Conservation (phyloP, 2,797 vertebrate genomes). For the Silurus lanzhouensis region DNA sequence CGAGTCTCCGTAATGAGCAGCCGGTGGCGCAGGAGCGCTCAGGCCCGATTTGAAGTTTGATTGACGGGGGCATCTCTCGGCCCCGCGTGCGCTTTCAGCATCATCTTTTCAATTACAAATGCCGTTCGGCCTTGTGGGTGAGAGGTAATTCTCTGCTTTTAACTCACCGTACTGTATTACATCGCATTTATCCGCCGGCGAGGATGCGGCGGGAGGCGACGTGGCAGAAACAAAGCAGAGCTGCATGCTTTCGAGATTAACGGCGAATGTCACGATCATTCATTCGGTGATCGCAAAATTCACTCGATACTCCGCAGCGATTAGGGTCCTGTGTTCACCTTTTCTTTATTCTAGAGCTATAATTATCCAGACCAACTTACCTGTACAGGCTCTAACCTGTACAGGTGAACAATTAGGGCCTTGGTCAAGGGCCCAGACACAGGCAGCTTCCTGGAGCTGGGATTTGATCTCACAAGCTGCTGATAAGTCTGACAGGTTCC, state of each 20-base stretch:
- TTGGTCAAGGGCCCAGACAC: too few species aligned
- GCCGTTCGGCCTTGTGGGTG: slow-evolving; percentile 27
- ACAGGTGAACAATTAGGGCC: too few species aligned
- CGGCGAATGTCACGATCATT: background rate
- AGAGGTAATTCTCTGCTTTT: slow-evolving; percentile 48
- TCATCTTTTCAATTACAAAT: slow-evolving; percentile 53
- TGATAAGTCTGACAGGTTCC: too few species aligned
- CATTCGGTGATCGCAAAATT: background rate
- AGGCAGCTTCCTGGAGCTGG: too few species aligned
- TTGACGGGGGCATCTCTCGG: slow-evolving; percentile 28
- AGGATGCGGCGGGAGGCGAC: background rate
- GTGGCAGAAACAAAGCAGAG: slow-evolving; percentile 1
- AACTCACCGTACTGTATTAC: slow-evolving; percentile 33
- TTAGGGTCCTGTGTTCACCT: background rate
- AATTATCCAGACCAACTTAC: too few species aligned
- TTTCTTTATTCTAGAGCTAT: background rate
- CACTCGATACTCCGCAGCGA: background rate
- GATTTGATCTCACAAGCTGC: too few species aligned
- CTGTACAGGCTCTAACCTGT: too few species aligned
- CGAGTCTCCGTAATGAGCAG: slow-evolving; percentile 42
- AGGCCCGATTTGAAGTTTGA: slow-evolving; percentile 34
- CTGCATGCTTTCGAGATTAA: background rate
- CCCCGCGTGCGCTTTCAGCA: slow-evolving; percentile 33
- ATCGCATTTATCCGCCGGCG: background rate
- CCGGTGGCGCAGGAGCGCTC: background rate